These are phyloP conservation scores for Chalcis sispes DNA, from an alignment of 2,888 invertebrate genomes.

Conservation along the genomic window DNA sequence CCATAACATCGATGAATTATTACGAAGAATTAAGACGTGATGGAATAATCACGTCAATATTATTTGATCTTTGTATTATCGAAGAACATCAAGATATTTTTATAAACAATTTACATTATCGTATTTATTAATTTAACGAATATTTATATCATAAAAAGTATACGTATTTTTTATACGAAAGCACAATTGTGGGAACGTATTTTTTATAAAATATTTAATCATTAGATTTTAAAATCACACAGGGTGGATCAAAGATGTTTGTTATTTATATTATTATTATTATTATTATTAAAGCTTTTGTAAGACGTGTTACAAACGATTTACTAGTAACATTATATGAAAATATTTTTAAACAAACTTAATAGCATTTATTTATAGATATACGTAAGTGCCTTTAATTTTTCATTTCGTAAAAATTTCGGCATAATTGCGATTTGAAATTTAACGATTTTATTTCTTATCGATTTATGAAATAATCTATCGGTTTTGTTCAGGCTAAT, in stretches of 20 bases:
- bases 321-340: neutral
- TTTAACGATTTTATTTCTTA: neutral
- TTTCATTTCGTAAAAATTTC: neutral
- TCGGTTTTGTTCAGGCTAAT: too few relatives aligned
- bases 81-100: too few relatives aligned
- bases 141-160: too few relatives aligned
- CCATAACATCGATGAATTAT: too few relatives aligned
- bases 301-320: too few relatives aligned
- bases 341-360: slow-evolving; percentile 23
- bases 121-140: too few relatives aligned
- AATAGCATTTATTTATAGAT: too few relatives aligned
- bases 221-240: slow-evolving; percentile 1
- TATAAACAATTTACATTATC: too few relatives aligned
- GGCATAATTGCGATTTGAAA: neutral
- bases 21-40: too few relatives aligned
- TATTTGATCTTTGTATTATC: too few relatives aligned
- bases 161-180: slow-evolving; percentile 13
- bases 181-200: slow-evolving; percentile 36
- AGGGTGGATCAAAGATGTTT: slow-evolving; percentile 29
- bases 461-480: too few relatives aligned
- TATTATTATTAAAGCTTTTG: neutral
- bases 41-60: too few relatives aligned
- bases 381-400: neutral
- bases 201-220: slow-evolving; percentile 41
- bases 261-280: slow-evolving; percentile 13